Base-by-base conservation (phyloP, 2,888 invertebrate genomes). In the Cerastis leucographa region DNA sequence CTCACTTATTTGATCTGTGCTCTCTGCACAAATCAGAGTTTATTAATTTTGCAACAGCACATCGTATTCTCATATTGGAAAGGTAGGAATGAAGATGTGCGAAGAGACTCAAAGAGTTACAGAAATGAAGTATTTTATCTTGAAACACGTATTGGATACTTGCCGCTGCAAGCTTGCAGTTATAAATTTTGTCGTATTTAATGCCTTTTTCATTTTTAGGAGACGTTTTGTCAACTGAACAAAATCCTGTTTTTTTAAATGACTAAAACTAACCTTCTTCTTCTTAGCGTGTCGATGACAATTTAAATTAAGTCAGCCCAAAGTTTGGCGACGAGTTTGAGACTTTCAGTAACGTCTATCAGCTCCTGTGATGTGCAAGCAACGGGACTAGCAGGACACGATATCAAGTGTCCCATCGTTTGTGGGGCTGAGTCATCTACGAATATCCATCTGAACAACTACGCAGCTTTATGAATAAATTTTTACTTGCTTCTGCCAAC, bases 1-100 rank as follows among this genome's bases (percentile, higher is more conserved):
- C 85, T 89, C 89, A 85, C 88, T 89, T 89, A 89, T 89, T 89
- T 88, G 87, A 88, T 82, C 73, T 74, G 69, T 84, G 81, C 85
- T 87, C 83, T 85, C 66, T 78, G 72, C 29, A 80, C 69, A 81
- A 83, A 87, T 87, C 80, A 54, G 72, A 78, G 82, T 79, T 84
- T 88, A 87, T 86, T 87, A 88, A 86, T 84, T 84, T 86, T 75
- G 81, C 69, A 76, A 74, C 75, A 77, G 64, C 75, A 68, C 61
- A 72, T 70, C 71, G 75, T 74, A 72, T 74, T 81, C 74, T 80
- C 42, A 42, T 46, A 74, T 67, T 64, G 49, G 61, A 79, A 62
- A 70, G 35, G 35, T 51, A 61, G 29, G n/a, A 64, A 46, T 46
- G 25, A 59, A 42, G 12, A 56, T 49, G 51, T 42, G 44, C 19